Evolutionary conservation across 2,797 vertebrate species (phyloP).

Genomic region (Argentina silus): DNA sequence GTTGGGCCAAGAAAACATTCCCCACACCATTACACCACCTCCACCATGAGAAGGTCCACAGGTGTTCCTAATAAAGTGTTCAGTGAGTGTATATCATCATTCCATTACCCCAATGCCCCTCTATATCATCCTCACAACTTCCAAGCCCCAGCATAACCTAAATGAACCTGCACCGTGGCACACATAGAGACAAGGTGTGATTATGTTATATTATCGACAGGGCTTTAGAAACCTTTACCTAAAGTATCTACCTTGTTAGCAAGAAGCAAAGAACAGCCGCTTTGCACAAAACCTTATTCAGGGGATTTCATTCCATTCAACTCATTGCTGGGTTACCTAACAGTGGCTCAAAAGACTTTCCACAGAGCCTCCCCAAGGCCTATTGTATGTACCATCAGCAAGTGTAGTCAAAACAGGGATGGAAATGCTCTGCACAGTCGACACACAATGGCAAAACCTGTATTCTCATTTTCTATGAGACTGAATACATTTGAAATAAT

Average conservation of each 20-base stretch:
- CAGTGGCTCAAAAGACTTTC: constrained; percentile 37
- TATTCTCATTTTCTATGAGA: neutral
- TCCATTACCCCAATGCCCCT: neutral
- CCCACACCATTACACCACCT: no score
- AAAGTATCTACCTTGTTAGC: constrained; percentile 23
- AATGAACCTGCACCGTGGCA: neutral
- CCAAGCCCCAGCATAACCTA: neutral
- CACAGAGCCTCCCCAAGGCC: constrained; percentile 17
- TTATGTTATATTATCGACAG: neutral
- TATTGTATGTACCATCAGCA: constrained; percentile 6
- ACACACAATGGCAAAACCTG: neutral
- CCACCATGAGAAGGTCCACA: no score
- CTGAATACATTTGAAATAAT: neutral
- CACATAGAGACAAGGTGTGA: neutral
- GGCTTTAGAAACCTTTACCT: constrained; percentile 13
- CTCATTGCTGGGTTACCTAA: constrained; percentile 35
- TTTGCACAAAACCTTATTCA: constrained; percentile 9
- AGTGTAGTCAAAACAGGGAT: constrained; percentile 13
- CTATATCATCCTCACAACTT: neutral
- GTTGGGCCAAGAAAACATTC: no score
- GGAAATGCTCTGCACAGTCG: neutral
- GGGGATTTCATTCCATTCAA: constrained; percentile 32
- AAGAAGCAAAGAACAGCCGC: constrained; percentile 41
- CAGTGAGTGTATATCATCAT: neutral
- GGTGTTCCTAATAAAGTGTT: no score